These are phyloP conservation scores for Diarsia brunnea DNA, from an alignment of 2,888 invertebrate genomes.

Conservation along the genomic window DNA sequence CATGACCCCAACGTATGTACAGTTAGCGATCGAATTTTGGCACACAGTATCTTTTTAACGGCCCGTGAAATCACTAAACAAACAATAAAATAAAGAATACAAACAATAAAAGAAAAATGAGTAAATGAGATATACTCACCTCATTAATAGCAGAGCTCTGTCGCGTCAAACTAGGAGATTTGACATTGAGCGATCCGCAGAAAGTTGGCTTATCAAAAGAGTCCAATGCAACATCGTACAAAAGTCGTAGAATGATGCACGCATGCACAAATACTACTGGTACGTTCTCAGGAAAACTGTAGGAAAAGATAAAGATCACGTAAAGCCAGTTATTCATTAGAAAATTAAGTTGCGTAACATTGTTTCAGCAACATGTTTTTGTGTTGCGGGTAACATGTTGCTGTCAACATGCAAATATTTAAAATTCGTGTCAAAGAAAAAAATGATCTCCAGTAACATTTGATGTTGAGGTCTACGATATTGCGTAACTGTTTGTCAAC, in stretches of 20 bases:
- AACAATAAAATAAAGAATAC: neutral
- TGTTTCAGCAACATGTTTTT: neutral
- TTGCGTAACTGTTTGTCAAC: neutral
- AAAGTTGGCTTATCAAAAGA: slow-evolving; percentile 97
- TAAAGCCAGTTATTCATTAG: neutral
- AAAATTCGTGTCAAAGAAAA: neutral
- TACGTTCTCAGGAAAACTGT: slow-evolving; percentile 93
- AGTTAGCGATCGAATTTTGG: neutral
- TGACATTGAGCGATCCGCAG: slow-evolving; percentile 92
- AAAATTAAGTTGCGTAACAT: slow-evolving; percentile 13
- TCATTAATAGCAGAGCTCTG: slow-evolving; percentile 92
- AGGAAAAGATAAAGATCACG: slow-evolving; percentile 24
- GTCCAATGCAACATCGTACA: slow-evolving; percentile 99
- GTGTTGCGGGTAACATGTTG: neutral
- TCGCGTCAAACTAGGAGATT: slow-evolving; percentile 92
- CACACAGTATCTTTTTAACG: neutral
- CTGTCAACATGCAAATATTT: neutral
- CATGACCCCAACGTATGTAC: neutral
- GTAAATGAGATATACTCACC: slow-evolving; percentile 77
- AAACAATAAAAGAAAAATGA: neutral
- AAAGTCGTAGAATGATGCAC: slow-evolving; percentile 95
- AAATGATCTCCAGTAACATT: neutral
- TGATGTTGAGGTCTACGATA: neutral
- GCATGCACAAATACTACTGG: slow-evolving; percentile 95
- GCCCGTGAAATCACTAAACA: neutral